A percentile compares a stretch with the other conserved stretches of the same genome.
These are phyloP conservation scores for Lepidurus arcticus DNA, from an alignment of 1,140 invertebrate genomes.

Conservation along the genomic window DNA sequence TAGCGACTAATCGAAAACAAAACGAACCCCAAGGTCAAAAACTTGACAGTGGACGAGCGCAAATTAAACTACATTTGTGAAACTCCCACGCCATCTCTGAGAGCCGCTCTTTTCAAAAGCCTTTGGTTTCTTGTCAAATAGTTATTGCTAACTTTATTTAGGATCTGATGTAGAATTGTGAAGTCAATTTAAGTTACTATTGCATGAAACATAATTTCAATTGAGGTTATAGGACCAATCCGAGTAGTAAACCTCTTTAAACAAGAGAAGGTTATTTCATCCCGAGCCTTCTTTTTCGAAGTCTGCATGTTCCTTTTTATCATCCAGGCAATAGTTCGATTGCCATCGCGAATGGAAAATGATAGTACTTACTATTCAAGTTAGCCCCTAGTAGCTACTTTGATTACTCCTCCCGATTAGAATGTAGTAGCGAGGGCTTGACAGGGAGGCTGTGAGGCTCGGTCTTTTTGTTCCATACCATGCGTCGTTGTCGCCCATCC, in stretches of 20 bases:
- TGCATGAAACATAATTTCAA: no score
- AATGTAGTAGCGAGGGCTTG: neutral
- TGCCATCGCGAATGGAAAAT: neutral
- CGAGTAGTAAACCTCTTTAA: neutral
- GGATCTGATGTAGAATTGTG: no score
- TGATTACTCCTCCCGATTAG: conserved; percentile 11
- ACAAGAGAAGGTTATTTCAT: neutral
- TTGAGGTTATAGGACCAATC: neutral
- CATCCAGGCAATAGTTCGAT: neutral
- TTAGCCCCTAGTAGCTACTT: conserved; percentile 12
- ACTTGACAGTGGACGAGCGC: no score
- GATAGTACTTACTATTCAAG: conserved; percentile 10
- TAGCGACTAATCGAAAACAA: no score
- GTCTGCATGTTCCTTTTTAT: neutral
- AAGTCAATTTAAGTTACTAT: no score
- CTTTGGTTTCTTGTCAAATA: no score
- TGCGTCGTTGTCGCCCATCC: neutral
- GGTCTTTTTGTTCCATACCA: neutral
- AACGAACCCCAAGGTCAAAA: no score
- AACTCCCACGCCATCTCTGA: no score
- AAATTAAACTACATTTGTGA: no score
- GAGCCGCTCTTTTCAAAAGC: no score
- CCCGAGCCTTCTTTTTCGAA: neutral
- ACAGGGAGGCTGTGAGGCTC: neutral
- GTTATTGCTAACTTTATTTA: no score